phyloP scores from a whole-genome alignment of 92 coral and sea anemone genomes.

The Plumapathes pennacea region DNA sequence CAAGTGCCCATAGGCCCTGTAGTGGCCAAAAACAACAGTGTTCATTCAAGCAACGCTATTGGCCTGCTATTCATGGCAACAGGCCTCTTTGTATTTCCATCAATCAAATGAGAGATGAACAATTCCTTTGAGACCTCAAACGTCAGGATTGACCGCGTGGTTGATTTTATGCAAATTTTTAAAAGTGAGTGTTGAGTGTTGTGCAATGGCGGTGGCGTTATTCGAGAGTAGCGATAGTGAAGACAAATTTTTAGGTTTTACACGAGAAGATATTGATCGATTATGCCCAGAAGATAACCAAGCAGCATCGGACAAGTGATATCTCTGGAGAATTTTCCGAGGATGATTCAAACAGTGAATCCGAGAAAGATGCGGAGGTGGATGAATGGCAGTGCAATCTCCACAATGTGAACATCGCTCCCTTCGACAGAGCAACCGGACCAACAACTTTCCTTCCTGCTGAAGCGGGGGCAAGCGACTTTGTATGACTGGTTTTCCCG shows the following conservation, averaged over 20 bases:
- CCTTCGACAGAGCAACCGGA: too few species aligned
- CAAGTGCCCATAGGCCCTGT: constrained; percentile 3
- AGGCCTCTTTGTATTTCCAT: background rate
- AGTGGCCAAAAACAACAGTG: constrained; percentile 5
- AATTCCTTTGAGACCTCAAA: background rate
- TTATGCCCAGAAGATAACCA: background rate
- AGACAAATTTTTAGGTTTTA: constrained; percentile 11
- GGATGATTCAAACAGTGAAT: constrained; percentile 10
- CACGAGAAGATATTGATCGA: constrained; percentile 9
- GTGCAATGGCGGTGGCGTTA: too few species aligned
- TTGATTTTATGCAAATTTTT: too few species aligned
- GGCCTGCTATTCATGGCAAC: background rate
- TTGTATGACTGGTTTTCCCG: constrained; percentile 4
- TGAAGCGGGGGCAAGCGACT: constrained; percentile 14
- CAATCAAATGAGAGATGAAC: constrained; percentile 1
- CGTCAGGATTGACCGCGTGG: background rate
- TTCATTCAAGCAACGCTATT: background rate
- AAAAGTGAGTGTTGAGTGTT: too few species aligned
- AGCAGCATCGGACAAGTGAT: constrained; percentile 11
- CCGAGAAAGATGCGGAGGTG: too few species aligned
- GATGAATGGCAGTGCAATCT: background rate
- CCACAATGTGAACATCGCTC: too few species aligned
- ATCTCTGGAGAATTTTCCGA: too few species aligned
- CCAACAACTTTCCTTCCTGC: constrained; percentile 26
- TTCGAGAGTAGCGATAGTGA: constrained; percentile 5